phyloP scores from a whole-genome alignment of 2,113 vertebrate species.

The Callopanchax toddi region DNA sequence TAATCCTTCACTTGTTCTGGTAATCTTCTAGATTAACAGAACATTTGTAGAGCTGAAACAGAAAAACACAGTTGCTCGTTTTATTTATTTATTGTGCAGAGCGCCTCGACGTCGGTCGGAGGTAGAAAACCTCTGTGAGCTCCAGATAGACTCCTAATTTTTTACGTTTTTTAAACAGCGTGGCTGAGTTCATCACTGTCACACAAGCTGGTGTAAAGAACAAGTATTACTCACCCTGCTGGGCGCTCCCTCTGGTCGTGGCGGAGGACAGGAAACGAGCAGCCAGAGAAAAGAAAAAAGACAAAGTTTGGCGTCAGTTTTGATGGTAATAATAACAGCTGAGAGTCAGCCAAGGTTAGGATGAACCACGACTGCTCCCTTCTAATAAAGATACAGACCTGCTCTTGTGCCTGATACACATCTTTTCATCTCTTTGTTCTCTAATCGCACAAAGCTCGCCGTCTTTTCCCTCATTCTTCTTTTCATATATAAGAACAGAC shows the following conservation, averaged over 20 bases:
- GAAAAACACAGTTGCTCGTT: too few species aligned
- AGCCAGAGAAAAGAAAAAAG: conserved; percentile 38
- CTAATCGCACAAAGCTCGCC: conserved; percentile 43
- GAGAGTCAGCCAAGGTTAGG: conserved; percentile 68
- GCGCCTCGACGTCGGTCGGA: conserved; percentile 29
- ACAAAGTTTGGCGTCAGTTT: conserved; percentile 75
- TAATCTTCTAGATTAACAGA: conserved; percentile 40
- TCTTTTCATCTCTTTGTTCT: conserved; percentile 31
- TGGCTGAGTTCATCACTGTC: conserved; percentile 57
- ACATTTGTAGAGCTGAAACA: too few species aligned
- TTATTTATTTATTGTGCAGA: too few species aligned
- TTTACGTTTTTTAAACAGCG: conserved; percentile 36
- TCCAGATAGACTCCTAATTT: conserved; percentile 42
- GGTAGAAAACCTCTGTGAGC: conserved; percentile 47
- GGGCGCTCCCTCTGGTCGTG: conserved; percentile 80
- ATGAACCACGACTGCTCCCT: conserved; percentile 56
- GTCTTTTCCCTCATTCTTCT: conserved; percentile 54
- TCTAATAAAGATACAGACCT: conserved; percentile 71
- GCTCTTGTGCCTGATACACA: conserved; percentile 55
- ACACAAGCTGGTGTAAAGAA: conserved; percentile 23
- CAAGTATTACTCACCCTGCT: conserved; percentile 80
- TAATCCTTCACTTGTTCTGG: conserved; percentile 9
- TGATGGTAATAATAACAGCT: conserved; percentile 72
- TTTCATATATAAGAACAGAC: conserved; percentile 40
- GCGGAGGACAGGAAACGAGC: conserved; percentile 24